phyloP scores from a whole-genome alignment of 2,888 invertebrate genomes.

The Phlogophora meticulosa region DNA sequence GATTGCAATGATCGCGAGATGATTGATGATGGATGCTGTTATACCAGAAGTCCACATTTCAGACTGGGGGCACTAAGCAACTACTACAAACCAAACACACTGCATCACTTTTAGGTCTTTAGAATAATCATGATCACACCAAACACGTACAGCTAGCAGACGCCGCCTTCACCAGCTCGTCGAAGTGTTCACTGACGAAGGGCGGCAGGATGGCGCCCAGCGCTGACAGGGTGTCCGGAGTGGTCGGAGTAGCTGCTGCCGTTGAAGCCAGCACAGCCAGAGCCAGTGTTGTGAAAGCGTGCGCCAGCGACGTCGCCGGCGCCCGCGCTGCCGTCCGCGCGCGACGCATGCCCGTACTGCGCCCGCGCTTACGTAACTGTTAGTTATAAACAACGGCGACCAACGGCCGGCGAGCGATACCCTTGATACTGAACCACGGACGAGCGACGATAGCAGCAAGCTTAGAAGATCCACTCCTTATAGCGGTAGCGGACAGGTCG shows the following conservation, averaged over 20 bases:
- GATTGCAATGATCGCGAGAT: background rate
- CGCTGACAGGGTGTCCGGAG: constrained; percentile 66
- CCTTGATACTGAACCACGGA: constrained; percentile 64
- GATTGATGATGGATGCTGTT: background rate
- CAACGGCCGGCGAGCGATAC: constrained; percentile 43
- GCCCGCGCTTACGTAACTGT: constrained; percentile 64
- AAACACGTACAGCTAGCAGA: constrained; percentile 75
- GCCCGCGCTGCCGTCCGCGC: constrained; percentile 42
- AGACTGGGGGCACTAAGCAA: background rate
- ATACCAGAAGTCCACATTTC: background rate
- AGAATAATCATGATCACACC: constrained; percentile 6
- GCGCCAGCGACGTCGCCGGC: constrained; percentile 47
- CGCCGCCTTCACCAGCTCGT: constrained; percentile 75
- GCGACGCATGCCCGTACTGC: constrained; percentile 66
- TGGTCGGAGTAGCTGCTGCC: constrained; percentile 26
- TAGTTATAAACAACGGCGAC: constrained; percentile 66
- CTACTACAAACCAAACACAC: constrained; percentile 10
- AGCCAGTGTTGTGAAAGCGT: constrained; percentile 24
- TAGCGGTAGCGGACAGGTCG: background rate
- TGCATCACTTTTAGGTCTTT: constrained; percentile 15
- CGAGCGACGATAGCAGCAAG: constrained; percentile 22
- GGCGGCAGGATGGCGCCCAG: constrained; percentile 72
- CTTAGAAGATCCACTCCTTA: constrained; percentile 52
- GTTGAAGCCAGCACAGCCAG: constrained; percentile 38
- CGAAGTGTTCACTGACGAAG: constrained; percentile 70